Evolutionary conservation across 2,888 invertebrate genomes (phyloP).

Genomic region (Anthoptus insignis): DNA sequence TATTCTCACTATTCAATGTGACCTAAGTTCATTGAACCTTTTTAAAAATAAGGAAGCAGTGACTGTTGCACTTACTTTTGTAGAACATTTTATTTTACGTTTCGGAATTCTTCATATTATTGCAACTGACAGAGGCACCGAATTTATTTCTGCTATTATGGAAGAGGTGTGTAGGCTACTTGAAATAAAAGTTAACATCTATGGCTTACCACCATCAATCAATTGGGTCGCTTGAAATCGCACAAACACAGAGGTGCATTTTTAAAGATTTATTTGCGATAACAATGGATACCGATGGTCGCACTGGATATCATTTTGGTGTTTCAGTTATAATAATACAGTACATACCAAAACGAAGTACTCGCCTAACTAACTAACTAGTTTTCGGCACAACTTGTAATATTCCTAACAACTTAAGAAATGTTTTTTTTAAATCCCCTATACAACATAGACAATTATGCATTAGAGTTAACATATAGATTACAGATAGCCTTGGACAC

Average conservation of each 20-base stretch:
- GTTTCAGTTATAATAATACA: slow-evolving; percentile 33
- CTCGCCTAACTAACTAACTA: slow-evolving; percentile 32
- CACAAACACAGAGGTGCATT: slow-evolving; percentile 34
- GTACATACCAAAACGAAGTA: slow-evolving; percentile 29
- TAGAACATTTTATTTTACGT: slow-evolving; percentile 38
- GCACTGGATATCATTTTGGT: slow-evolving; percentile 36
- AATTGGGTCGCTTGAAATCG: slow-evolving; percentile 42
- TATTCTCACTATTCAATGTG: slow-evolving; percentile 39
- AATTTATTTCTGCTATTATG: slow-evolving; percentile 17
- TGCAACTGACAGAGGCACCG: slow-evolving; percentile 29
- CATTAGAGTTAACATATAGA: slow-evolving; percentile 31
- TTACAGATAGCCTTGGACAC: slow-evolving; percentile 32
- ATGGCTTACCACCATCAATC: slow-evolving; percentile 42
- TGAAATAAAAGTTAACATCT: slow-evolving; percentile 38
- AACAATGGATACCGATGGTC: slow-evolving; percentile 23
- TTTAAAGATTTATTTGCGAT: slow-evolving; percentile 25
- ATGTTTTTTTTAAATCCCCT: slow-evolving; percentile 31
- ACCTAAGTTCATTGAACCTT: slow-evolving; percentile 28
- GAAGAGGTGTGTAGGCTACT: too few species aligned
- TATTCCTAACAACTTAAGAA: slow-evolving; percentile 25
- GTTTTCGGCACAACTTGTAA: slow-evolving; percentile 32
- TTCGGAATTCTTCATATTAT: slow-evolving; percentile 31
- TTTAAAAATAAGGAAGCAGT: slow-evolving; percentile 28
- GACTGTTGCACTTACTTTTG: slow-evolving; percentile 35
- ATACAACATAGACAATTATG: slow-evolving; percentile 25